A percentile compares a stretch with the other conserved stretches of the same genome.
Conservation (phyloP, 1,140 invertebrate species). For the Dinoponera quadriceps region DNA sequence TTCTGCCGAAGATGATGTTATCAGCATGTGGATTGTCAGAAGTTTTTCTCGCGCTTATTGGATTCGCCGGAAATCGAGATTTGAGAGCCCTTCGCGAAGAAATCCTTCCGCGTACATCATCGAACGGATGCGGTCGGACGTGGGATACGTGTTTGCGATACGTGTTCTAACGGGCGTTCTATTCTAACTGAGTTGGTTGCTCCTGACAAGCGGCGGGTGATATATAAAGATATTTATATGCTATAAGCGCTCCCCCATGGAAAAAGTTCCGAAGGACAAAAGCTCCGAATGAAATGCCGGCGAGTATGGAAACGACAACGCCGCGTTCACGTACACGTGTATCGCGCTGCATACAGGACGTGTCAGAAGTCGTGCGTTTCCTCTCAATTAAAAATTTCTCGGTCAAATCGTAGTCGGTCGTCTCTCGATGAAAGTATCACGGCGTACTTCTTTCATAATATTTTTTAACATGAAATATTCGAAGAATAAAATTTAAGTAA, state of each 20-base stretch:
- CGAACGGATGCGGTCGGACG: background rate
- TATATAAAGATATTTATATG: slow-evolving; percentile 55
- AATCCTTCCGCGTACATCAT: background rate
- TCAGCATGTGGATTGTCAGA: background rate
- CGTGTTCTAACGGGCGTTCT: slow-evolving; percentile 24
- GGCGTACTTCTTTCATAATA: background rate
- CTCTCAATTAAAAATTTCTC: background rate
- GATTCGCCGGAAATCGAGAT: background rate
- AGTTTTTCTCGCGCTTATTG: background rate
- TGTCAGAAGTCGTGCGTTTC: background rate
- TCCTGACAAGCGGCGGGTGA: slow-evolving; percentile 21
- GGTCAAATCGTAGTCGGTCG: background rate
- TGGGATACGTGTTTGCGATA: background rate
- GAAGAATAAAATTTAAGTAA: background rate
- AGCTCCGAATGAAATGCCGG: background rate
- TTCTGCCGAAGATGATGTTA: background rate
- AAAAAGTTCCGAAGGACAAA: slow-evolving; percentile 35
- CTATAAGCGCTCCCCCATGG: background rate
- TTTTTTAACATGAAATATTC: background rate
- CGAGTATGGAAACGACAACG: slow-evolving; percentile 14
- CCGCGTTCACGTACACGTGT: background rate
- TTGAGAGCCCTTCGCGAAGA: background rate
- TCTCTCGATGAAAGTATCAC: background rate
- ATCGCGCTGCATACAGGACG: background rate
- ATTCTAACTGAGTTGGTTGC: slow-evolving; percentile 40